These are phyloP conservation scores for Tenrec ecaudatus DNA, from an alignment of 2,113 vertebrate species.

Conservation along the genomic window DNA sequence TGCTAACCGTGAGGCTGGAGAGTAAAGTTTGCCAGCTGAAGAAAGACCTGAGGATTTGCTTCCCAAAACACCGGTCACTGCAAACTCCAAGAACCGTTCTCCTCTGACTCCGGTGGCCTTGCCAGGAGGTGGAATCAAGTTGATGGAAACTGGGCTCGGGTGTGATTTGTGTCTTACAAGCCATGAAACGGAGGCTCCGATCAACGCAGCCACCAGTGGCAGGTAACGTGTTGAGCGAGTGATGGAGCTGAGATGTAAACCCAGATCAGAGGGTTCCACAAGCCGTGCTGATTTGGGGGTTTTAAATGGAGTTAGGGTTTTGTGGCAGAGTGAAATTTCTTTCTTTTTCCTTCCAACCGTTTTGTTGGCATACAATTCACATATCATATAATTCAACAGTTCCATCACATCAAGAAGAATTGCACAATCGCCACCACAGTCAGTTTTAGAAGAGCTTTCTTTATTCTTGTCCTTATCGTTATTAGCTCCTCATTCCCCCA, in stretches of 20 bases:
- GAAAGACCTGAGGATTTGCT: neutral
- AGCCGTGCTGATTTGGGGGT: neutral
- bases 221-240: neutral
- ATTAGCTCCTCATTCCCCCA: no score
- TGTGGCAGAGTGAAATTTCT: no score
- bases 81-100: neutral
- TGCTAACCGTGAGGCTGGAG: neutral
- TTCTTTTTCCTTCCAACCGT: no score
- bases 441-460: no score
- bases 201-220: neutral
- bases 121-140: neutral
- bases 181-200: neutral
- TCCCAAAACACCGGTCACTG: neutral
- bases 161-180: neutral
- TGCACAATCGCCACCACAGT: no score
- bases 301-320: no score
- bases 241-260: neutral
- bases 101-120: neutral
- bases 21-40: neutral
- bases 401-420: no score
- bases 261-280: neutral
- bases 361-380: no score
- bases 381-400: no score
- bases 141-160: neutral
- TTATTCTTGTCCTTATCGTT: no score